Evolutionary conservation across 2,888 invertebrate genomes (phyloP).

Genomic region (Camponotus fellah): DNA sequence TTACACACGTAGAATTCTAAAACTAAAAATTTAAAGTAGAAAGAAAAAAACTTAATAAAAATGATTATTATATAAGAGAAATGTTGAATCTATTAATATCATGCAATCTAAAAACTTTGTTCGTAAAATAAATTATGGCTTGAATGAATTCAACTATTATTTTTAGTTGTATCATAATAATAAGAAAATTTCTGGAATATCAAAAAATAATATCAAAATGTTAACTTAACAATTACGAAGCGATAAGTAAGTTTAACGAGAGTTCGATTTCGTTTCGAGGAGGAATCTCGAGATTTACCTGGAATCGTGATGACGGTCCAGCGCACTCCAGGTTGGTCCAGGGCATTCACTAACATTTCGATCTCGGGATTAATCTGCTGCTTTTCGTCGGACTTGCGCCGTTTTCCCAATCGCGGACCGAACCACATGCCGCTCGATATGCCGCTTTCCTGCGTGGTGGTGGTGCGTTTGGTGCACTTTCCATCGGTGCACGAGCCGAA

Average conservation of each 20-base stretch:
- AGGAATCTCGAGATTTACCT: conserved; percentile 76
- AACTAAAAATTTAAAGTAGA: neutral
- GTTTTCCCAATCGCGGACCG: conserved; percentile 87
- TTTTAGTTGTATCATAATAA: neutral
- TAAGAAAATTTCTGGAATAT: neutral
- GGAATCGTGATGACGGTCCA: conserved; percentile 85
- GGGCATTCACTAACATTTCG: conserved; percentile 82
- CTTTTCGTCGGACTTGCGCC: conserved; percentile 84
- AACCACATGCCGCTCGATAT: conserved; percentile 86
- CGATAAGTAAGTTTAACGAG: neutral
- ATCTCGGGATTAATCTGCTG: conserved; percentile 79
- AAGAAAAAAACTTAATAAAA: neutral
- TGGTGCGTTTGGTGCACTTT: conserved; percentile 76
- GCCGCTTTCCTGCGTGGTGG: conserved; percentile 62
- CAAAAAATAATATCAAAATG: neutral
- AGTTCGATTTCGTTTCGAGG: neutral
- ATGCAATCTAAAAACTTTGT: neutral
- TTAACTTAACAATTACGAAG: neutral
- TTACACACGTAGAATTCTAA: neutral
- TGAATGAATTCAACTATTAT: neutral
- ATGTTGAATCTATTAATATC: neutral
- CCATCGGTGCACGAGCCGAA: conserved; percentile 75
- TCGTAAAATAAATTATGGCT: neutral
- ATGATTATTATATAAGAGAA: neutral
- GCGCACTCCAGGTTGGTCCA: conserved; percentile 83